phyloP scores from a whole-genome alignment of 2,797 vertebrate species.

The Philypnodon macrostomus region DNA sequence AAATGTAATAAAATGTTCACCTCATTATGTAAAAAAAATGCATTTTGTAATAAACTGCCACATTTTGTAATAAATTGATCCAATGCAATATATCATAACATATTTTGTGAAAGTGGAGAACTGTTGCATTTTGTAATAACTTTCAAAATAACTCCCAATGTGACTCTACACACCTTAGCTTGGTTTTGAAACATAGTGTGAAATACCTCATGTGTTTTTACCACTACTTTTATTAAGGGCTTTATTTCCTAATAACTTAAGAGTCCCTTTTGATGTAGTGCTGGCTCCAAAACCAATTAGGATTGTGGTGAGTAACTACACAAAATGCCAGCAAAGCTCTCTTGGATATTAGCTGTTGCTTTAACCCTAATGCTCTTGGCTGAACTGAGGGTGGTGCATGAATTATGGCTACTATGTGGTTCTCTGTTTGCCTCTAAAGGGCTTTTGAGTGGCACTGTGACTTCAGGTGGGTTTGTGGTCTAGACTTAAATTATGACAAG shows the following conservation, averaged over 20 bases:
- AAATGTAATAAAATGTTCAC: too few relatives aligned
- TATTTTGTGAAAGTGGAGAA: too few relatives aligned
- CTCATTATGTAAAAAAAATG: too few relatives aligned
- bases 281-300: slow-evolving; percentile 50
- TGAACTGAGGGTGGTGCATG: slow-evolving; percentile 37
- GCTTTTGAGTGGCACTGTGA: slow-evolving; percentile 27
- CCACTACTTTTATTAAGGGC: slow-evolving; percentile 43
- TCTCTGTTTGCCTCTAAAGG: slow-evolving; percentile 20
- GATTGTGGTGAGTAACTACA: slow-evolving; percentile 41
- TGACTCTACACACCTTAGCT: slow-evolving; percentile 17
- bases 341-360: slow-evolving; percentile 39
- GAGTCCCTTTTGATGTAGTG: slow-evolving; percentile 26
- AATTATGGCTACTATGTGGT: slow-evolving; percentile 44
- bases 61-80: too few relatives aligned
- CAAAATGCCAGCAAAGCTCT: slow-evolving; percentile 34
- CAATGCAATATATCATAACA: too few relatives aligned
- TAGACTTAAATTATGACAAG: slow-evolving; percentile 26
- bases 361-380: slow-evolving; percentile 50
- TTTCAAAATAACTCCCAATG: slow-evolving; percentile 14
- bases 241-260: slow-evolving; percentile 40
- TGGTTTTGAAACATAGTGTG: slow-evolving; percentile 38
- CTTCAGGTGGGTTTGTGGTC: slow-evolving; percentile 41
- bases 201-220: slow-evolving; percentile 37
- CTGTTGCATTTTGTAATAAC: too few relatives aligned
- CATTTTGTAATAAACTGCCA: too few relatives aligned